Base-by-base conservation (phyloP, 2,888 invertebrate genomes). In the Amblyteles armatorius region DNA sequence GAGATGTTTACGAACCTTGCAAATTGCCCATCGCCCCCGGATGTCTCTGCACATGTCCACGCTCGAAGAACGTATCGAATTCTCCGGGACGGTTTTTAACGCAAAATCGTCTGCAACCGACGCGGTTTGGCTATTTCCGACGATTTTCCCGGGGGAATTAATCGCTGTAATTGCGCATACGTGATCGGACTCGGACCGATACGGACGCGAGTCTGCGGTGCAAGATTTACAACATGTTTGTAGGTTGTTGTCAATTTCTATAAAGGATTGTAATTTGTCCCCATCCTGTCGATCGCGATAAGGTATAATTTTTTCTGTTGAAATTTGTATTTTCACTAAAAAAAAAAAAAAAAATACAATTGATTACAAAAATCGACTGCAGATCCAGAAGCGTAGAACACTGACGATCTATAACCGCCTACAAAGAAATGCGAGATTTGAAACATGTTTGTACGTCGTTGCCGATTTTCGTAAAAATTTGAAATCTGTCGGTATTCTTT, bases 1-100 rank as follows among this genome's bases (percentile, higher is more conserved):
- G 26, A n/a, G 63, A n/a, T 63, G 44, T 44, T 16, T 60, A 87
- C 88, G 36, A 82, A 87, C 88, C 88, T 87, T 85, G 87, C 36
- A 33, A 79, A 76, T 88, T 87, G n/a, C 87, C 87, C 88, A 87
- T 87, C 22, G 65, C 44, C 63, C 67, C 19, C 44, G 40, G 22
- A 55, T 22, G 71, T 79, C 60, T 68, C 68, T 26, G 36, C 40
- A 13, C 40, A 67, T 29, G 19, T 19, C 19, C 11, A 2, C 40
- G 67, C 13, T 36, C 19, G 36, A 13, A 9, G 36, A 36, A 19
- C 67, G 67, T 19, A 67, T 19, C n/a, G 11, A 67, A 40, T 67
- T 19, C 9, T 7, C 22, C n/a, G 11, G 1, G 13, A 57, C 22
- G 57, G 19, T 57, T 57, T 57, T 57, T 57, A 40, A 3, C 55